Evolutionary conservation across 2,888 invertebrate genomes (phyloP).

Genomic region (Trichogramma dendrolimi): DNA sequence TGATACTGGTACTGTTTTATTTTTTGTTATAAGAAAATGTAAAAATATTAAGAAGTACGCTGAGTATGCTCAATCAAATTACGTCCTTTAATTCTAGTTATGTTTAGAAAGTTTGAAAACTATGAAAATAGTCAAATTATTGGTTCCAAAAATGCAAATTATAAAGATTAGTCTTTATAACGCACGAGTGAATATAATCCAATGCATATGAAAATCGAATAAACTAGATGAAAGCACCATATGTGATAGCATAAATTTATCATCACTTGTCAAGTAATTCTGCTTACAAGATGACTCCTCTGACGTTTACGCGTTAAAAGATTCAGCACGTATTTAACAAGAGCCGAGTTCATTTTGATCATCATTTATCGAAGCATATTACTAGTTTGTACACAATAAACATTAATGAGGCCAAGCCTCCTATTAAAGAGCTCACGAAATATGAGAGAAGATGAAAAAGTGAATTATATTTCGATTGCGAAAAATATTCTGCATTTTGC

Average conservation of each 20-base stretch:
- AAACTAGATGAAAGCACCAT: slow-evolving; percentile 17
- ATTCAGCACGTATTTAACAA: slow-evolving; percentile 5
- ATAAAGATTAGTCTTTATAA: slow-evolving; percentile 6
- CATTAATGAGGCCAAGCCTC: slow-evolving; percentile 3
- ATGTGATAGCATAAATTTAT: too few relatives aligned
- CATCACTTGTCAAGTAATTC: too few relatives aligned
- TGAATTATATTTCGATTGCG: background rate
- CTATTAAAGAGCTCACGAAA: slow-evolving; percentile 10
- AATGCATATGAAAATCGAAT: background rate
- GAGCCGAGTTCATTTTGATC: background rate
- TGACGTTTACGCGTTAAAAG: background rate
- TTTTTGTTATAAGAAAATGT: too few relatives aligned
- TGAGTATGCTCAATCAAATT: background rate
- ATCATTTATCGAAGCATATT: slow-evolving; percentile 13
- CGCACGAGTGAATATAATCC: slow-evolving; percentile 7
- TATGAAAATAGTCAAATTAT: background rate
- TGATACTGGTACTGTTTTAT: too few relatives aligned
- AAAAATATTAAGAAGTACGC: background rate
- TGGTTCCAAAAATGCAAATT: slow-evolving; percentile 15
- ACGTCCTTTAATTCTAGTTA: background rate
- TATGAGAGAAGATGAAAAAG: slow-evolving; percentile 14
- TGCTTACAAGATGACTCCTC: too few relatives aligned
- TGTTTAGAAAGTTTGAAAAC: background rate
- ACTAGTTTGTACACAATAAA: slow-evolving; percentile 10
- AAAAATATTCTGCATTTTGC: too few relatives aligned